Evolutionary conservation across 2,888 invertebrate genomes (phyloP), one percentile per base, ranked within the genome.

Genomic region (Thymelicus acteon): DNA sequence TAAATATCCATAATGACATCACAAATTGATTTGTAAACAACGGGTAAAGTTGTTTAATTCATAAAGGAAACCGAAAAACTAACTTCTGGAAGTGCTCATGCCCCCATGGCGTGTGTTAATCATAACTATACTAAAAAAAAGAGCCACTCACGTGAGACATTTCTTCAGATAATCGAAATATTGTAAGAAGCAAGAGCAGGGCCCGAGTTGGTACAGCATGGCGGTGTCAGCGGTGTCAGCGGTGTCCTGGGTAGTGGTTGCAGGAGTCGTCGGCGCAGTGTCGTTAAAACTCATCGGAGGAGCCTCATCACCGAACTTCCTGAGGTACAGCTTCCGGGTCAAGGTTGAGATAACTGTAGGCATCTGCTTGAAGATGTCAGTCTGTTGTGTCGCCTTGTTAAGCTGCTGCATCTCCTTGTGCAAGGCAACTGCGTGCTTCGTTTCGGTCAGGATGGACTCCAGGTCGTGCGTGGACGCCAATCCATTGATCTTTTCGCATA

Each of bases 401-500:
- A 80, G 81, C 7, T 80, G 80, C 40, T 78, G 75, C 71, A 85
- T 79, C 13, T 78, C 74, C 54, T 81, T 84, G 65, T 91, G 83
- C 0, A 90, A 81, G 0, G 92, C 91, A 0, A 92, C 89, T 19
- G 85, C 85, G 3, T 85, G 78, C 57, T 90, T 89, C 2, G 91
- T 88, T 44, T 86, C 87, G 0, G 84, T 87, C 44, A 91, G 76
- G 10, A 92, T 92, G 0, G 90, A 83, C 72, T 87, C 87, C 0
- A 92, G 70, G 63, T 92, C 91, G 0, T 81, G 75, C 0, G 78
- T 79, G 0, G 76, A 47, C 0, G 88, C 79, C 4, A 87, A 73
- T 19, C 80, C 68, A 6, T 84, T 76, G 31, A 92, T 89, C 73
- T 89, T 87, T 8, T 75, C 77, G 75, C 92, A 92, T 0, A 92